Base-by-base conservation (phyloP, 2,797 vertebrate genomes). In the Lithobates sylvaticus region DNA sequence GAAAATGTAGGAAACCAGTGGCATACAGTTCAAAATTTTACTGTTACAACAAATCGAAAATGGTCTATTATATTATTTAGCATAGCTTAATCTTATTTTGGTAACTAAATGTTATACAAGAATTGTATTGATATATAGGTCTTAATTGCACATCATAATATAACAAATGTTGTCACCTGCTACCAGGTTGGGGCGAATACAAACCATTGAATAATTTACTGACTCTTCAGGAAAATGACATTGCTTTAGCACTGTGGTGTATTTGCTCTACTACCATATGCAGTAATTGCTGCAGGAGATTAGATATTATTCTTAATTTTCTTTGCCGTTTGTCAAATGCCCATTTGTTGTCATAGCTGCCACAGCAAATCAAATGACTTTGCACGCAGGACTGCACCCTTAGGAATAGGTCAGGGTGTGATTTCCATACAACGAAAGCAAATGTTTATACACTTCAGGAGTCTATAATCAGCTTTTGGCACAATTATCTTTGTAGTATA, bases 291-390 rank as follows among this genome's bases (percentile, higher is more conserved):
- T 91, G 85, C 87, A 91, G 86, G 88, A 94, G 93, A 93, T 93
- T 91, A 92, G 91, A 92, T 92, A 93, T 91, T 94, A 92, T 89
- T 95, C 92, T 92, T 93, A 89, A 94, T 94, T 93, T 94, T 92
- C 89, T 91, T 93, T 87, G 84, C 90, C 90, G 89, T 93, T 93
- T 92, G 89, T 94, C 92, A 93, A 42, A 88, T 91, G 80, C 44
- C 88, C 71, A 81, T 90, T 89, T 90, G 89, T 91, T 94, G 91
- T 89, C 90, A 88, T 84, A 91, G 86, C 88, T 88, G 87, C 88
- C 88, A 88, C 89, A 89, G 92, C 88, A 91, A 88, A 93, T 91
- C 90, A 91, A 88, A 86, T 90, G 88, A 91, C 92, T 90, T 92
- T 89, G 29, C 77, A 81, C 85, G 88, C 32, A 76, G 29, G 80